These are phyloP conservation scores for Cyclargus thomasi DNA, from an alignment of 1,140 invertebrate species.

Conservation along the genomic window DNA sequence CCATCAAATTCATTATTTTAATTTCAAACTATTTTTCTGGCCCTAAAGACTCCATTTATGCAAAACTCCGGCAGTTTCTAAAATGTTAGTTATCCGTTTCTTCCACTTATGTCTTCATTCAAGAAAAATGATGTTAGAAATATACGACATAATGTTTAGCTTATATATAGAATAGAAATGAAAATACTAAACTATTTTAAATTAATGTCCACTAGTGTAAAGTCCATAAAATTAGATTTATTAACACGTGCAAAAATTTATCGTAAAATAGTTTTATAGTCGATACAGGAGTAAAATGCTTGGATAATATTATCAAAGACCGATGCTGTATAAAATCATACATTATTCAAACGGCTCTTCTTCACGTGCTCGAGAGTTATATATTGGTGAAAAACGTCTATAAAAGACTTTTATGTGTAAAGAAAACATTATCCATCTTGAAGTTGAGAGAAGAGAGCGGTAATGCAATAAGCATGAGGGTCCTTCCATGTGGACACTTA, in stretches of 20 bases:
- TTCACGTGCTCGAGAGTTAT: background rate
- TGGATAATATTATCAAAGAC: slow-evolving; percentile 1
- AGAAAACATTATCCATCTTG: background rate
- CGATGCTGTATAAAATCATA: background rate
- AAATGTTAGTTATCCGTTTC: no score
- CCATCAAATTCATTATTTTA: no score
- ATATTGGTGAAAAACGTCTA: background rate
- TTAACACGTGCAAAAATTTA: background rate
- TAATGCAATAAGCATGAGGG: background rate
- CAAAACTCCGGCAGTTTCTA: no score
- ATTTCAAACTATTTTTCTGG: no score
- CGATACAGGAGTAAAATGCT: background rate
- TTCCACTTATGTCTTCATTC: no score
- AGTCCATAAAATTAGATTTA: background rate
- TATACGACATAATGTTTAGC: no score
- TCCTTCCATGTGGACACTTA: background rate
- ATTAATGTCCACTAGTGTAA: background rate
- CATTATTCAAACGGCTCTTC: slow-evolving; percentile 7
- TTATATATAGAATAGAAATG: no score
- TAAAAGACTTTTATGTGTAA: background rate
- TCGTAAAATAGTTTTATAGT: background rate
- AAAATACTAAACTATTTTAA: no score
- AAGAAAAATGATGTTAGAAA: no score
- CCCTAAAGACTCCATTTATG: no score
- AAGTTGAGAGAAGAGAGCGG: background rate